phyloP scores from a whole-genome alignment of 1,140 invertebrate genomes.

The Trachymyrmex cornetzi region DNA sequence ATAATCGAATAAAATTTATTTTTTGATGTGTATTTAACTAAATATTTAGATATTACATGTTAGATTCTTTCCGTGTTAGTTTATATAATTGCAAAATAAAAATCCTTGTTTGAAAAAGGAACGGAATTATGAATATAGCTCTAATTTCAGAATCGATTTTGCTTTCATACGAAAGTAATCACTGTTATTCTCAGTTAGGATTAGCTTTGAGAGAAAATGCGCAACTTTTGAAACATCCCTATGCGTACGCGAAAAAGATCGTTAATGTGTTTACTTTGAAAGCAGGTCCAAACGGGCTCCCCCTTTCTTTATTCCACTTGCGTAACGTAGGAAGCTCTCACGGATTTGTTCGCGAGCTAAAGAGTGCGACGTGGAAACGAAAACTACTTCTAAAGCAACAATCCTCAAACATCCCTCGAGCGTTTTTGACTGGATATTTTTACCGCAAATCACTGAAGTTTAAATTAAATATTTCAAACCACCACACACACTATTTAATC shows the following conservation, averaged over 20 bases:
- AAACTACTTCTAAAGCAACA: slow-evolving; percentile 40
- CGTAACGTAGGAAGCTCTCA: slow-evolving; percentile 18
- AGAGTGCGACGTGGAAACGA: slow-evolving; percentile 22
- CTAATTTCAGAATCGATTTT: background rate
- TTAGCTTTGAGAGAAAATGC: slow-evolving; percentile 32
- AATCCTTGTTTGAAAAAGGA: background rate
- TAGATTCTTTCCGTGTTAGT: no score
- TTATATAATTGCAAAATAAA: background rate
- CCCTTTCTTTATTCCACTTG: slow-evolving; percentile 35
- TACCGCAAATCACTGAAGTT: background rate
- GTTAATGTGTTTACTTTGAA: slow-evolving; percentile 67
- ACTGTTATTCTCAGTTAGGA: background rate
- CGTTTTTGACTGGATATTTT: slow-evolving; percentile 26
- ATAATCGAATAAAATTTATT: no score
- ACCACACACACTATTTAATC: background rate
- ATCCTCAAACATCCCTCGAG: slow-evolving; percentile 15
- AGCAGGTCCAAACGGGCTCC: slow-evolving; percentile 31
- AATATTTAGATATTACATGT: no score
- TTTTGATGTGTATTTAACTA: no score
- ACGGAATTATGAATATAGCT: background rate
- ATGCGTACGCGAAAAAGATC: slow-evolving; percentile 36
- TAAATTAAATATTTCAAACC: background rate
- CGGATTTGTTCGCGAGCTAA: background rate
- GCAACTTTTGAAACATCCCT: slow-evolving; percentile 20
- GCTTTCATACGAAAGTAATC: slow-evolving; percentile 24